These are phyloP conservation scores for Aphelenchoides bicaudatus DNA, from an alignment of 2,888 invertebrate species.

Conservation along the genomic window DNA sequence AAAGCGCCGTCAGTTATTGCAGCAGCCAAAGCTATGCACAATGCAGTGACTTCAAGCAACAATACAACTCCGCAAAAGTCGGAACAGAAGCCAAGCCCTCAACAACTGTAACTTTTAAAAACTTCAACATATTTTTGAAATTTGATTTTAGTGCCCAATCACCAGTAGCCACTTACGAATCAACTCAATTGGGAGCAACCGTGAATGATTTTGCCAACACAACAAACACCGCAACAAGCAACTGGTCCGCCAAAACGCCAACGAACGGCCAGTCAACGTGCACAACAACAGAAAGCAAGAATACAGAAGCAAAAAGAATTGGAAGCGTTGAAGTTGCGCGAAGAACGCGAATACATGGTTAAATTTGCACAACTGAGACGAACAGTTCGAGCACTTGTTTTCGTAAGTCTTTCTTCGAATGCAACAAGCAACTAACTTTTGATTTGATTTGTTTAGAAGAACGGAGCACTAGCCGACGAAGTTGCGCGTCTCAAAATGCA, in stretches of 20 bases:
- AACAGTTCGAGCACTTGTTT: slow-evolving; percentile 37
- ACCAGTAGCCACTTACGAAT: background rate
- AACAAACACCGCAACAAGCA: background rate
- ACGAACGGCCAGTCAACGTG: slow-evolving; percentile 11
- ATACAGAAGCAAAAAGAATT: slow-evolving; percentile 6
- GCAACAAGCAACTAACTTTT: background rate
- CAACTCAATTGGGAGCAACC: background rate
- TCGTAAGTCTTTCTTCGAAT: slow-evolving; percentile 26
- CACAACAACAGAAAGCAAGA: background rate
- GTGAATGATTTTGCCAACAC: background rate
- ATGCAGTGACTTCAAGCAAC: background rate
- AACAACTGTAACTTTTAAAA: background rate
- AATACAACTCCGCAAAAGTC: background rate
- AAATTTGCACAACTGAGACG: slow-evolving; percentile 33
- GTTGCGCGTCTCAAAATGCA: slow-evolving; percentile 39
- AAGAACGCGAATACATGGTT: slow-evolving; percentile 24
- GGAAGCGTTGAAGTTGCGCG: background rate
- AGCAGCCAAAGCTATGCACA: too few relatives aligned
- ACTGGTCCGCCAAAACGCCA: slow-evolving; percentile 1
- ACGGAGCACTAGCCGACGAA: slow-evolving; percentile 41
- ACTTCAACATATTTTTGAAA: background rate
- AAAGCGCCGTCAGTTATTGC: slow-evolving; percentile 12
- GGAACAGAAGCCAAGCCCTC: background rate
- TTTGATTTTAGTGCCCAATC: background rate
- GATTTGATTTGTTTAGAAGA: slow-evolving; percentile 33